Conservation (phyloP, 2,888 invertebrate species). For the Sphaerophoria taeniata region DNA sequence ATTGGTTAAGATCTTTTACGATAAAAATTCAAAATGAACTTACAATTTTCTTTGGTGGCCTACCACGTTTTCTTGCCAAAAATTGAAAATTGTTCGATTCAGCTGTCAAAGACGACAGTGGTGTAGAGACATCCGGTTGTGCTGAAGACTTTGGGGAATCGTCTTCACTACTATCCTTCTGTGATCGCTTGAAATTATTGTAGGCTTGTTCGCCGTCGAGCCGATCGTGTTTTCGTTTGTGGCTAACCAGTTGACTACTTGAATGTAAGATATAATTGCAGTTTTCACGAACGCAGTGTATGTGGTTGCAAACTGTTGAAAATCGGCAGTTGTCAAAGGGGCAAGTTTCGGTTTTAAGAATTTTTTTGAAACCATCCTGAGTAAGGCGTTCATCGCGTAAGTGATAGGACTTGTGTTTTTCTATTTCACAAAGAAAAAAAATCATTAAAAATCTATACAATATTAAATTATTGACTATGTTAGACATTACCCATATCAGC, state of each 20-base stretch:
- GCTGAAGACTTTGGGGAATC: slow-evolving; percentile 75
- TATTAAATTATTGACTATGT: background rate
- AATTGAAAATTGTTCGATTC: slow-evolving; percentile 78
- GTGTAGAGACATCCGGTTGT: slow-evolving; percentile 78
- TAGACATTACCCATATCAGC: slow-evolving; percentile 96
- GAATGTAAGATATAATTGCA: slow-evolving; percentile 98
- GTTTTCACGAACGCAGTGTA: slow-evolving; percentile 97
- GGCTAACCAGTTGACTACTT: slow-evolving; percentile 97
- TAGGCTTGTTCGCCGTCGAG: slow-evolving; percentile 91
- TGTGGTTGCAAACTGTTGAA: slow-evolving; percentile 98
- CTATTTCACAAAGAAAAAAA: slow-evolving; percentile 83
- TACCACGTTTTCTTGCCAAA: slow-evolving; percentile 80
- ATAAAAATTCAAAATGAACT: slow-evolving; percentile 60
- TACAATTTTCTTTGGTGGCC: slow-evolving; percentile 82
- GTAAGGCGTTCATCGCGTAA: slow-evolving; percentile 98
- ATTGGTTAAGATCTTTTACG: background rate
- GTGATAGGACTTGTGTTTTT: slow-evolving; percentile 99
- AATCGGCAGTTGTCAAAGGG: slow-evolving; percentile 96
- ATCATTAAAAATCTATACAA: background rate
- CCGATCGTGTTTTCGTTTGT: slow-evolving; percentile 98
- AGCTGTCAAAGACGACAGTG: slow-evolving; percentile 80
- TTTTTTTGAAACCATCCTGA: slow-evolving; percentile 98
- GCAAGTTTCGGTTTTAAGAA: slow-evolving; percentile 98
- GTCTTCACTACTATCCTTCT: slow-evolving; percentile 79
- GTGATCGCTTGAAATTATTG: slow-evolving; percentile 79